Conservation (phyloP, 1,140 invertebrate species). For the Pemphigus obesinymphae region DNA sequence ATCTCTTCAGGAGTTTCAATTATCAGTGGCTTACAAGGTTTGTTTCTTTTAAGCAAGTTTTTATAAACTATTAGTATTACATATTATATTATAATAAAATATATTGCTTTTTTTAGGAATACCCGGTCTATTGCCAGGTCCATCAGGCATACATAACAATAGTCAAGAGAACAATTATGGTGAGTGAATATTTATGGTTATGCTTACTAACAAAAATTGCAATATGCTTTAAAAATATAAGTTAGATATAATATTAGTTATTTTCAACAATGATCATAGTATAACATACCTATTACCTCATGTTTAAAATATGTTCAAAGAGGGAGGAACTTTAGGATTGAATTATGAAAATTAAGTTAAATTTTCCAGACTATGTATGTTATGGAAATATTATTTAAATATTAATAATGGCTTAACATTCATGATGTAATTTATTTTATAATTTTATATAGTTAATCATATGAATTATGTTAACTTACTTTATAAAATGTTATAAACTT, state of each 20-base stretch:
- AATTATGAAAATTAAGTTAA: background rate
- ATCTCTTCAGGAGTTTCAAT: constrained; percentile 36
- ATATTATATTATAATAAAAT: background rate
- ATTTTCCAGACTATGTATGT: background rate
- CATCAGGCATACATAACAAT: constrained; percentile 69
- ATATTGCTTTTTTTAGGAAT: constrained; percentile 50
- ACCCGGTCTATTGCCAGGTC: constrained; percentile 70
- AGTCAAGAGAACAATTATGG: constrained; percentile 70
- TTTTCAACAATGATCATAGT: background rate
- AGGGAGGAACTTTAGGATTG: background rate
- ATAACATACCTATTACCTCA: background rate
- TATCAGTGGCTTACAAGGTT: constrained; percentile 24
- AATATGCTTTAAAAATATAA: background rate
- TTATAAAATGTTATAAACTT: background rate
- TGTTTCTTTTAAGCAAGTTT: background rate
- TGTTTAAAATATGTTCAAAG: background rate
- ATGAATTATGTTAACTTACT: background rate
- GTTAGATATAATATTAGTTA: background rate
- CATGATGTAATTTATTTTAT: background rate
- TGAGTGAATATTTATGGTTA: constrained; percentile 54
- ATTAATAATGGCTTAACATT: background rate
- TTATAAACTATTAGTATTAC: background rate
- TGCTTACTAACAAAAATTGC: constrained; percentile 32
- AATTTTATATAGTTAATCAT: background rate
- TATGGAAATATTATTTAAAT: background rate